phyloP scores from a whole-genome alignment of 2,797 vertebrate genomes.

The Lates japonicus region DNA sequence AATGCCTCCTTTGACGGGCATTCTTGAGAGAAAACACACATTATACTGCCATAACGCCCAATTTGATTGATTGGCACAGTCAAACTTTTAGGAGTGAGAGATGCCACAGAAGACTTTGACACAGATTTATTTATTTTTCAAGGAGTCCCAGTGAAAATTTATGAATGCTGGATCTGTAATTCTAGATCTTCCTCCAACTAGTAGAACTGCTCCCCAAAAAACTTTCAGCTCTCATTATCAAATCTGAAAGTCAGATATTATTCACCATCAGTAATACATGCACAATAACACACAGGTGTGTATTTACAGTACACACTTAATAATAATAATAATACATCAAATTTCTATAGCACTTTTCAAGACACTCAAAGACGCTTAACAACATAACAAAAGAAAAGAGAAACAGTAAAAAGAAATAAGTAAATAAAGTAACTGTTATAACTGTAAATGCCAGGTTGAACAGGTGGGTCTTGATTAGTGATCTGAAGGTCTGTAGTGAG shows the following conservation, averaged over 20 bases:
- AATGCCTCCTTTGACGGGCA: conserved; percentile 74
- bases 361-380: too few relatives aligned
- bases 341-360: too few relatives aligned
- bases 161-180: conserved; percentile 10
- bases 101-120: conserved; percentile 41
- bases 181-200: conserved; percentile 8
- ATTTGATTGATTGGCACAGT: conserved; percentile 72
- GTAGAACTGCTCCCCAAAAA: background rate
- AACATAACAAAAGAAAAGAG: too few relatives aligned
- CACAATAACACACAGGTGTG: too few relatives aligned
- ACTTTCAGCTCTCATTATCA: conserved; percentile 12
- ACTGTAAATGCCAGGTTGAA: too few relatives aligned
- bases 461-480: too few relatives aligned
- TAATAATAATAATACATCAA: too few relatives aligned
- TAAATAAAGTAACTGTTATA: too few relatives aligned
- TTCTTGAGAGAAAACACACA: conserved; percentile 70
- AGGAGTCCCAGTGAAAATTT: conserved; percentile 30
- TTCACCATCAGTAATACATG: background rate
- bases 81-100: conserved; percentile 61
- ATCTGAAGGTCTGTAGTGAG: too few relatives aligned
- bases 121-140: conserved; percentile 50
- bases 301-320: too few relatives aligned
- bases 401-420: too few relatives aligned
- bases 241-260: background rate
- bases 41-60: conserved; percentile 59